These are phyloP conservation scores for Ammospiza maritima DNA, from an alignment of 2,797 vertebrate species.

Conservation along the genomic window DNA sequence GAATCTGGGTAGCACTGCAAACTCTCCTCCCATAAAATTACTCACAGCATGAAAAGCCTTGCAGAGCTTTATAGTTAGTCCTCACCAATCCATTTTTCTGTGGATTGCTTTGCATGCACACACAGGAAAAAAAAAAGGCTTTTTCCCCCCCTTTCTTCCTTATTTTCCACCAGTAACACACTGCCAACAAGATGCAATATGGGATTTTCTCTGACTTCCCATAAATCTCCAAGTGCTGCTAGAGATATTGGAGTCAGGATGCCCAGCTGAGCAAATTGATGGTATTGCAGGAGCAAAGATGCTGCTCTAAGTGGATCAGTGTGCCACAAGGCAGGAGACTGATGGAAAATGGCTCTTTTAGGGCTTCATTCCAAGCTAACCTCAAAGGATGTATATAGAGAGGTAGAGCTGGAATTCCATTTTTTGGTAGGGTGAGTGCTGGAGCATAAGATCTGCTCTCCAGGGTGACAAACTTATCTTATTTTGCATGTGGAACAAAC, in stretches of 20 bases:
- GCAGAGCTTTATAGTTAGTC: neutral
- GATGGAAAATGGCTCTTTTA: neutral
- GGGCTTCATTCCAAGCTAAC: neutral
- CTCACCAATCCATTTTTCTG: neutral
- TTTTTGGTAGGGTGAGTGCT: neutral
- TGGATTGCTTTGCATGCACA: neutral
- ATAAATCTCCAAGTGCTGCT: neutral
- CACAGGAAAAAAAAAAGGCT: accelerated
- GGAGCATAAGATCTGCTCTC: neutral
- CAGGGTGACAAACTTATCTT: neutral
- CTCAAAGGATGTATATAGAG: neutral
- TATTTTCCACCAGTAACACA: neutral
- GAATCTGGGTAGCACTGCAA: neutral
- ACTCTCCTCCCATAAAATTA: neutral
- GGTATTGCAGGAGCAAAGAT: slow-evolving; percentile 2
- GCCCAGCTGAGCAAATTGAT: neutral
- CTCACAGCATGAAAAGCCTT: neutral
- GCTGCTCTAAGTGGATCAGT: neutral
- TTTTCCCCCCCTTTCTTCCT: neutral
- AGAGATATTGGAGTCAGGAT: neutral
- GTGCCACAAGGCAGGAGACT: neutral
- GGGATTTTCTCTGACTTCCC: neutral
- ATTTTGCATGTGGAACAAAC: neutral
- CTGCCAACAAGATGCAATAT: neutral
- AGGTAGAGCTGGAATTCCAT: neutral